A percentile compares a stretch with the other conserved stretches of the same genome.
These are phyloP conservation scores for Melanitta fusca DNA, from an alignment of 2,797 vertebrate genomes.

Conservation along the genomic window DNA sequence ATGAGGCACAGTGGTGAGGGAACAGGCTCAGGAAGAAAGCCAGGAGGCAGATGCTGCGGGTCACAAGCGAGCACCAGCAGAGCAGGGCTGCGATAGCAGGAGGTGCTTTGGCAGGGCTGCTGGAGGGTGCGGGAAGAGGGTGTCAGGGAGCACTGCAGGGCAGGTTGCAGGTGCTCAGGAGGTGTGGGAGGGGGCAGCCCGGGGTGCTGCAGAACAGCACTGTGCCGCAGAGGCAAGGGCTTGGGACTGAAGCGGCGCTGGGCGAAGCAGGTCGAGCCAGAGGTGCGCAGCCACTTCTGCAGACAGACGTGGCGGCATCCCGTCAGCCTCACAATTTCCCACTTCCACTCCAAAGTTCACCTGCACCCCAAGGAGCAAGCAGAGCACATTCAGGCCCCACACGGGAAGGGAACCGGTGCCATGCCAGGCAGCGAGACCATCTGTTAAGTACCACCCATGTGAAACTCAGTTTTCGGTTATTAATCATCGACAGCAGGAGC, in stretches of 20 bases:
- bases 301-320: not conserved
- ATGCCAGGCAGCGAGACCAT: conserved; percentile 11
- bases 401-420: not conserved
- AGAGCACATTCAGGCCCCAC: not conserved
- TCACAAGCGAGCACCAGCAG: not conserved
- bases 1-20: rapidly evolving
- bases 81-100: not conserved
- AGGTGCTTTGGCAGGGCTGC: not conserved
- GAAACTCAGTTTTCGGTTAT: conserved; percentile 33
- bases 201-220: not conserved
- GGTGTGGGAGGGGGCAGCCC: not conserved
- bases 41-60: conserved; percentile 17
- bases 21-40: not conserved
- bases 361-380: not conserved
- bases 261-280: not conserved
- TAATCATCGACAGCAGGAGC: conserved; percentile 29
- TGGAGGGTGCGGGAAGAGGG: not conserved
- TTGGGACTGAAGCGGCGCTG: rapidly evolving
- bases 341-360: not conserved
- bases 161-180: not conserved
- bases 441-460: conserved; percentile 29
- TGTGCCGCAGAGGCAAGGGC: rapidly evolving
- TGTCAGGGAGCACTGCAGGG: not conserved
- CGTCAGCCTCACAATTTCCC: not conserved
- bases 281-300: not conserved